phyloP scores from a whole-genome alignment of 2,797 vertebrate genomes.

The Xiphophorus birchmanni region DNA sequence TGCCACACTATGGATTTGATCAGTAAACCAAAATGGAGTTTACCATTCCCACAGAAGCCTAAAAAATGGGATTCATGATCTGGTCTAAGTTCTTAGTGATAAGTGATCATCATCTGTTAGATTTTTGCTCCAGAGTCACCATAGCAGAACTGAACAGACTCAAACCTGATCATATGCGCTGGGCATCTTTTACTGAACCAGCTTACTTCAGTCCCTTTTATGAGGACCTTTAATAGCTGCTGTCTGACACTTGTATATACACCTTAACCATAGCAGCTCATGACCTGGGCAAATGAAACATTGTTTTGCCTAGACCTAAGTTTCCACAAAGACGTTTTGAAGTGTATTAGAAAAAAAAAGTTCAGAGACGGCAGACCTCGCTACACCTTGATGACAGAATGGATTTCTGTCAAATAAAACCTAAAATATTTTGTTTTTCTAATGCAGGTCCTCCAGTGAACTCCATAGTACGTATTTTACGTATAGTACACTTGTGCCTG shows the following conservation, averaged over 20 bases:
- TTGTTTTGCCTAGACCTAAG: neutral
- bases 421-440: slow-evolving; percentile 29
- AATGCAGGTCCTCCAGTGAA: slow-evolving; percentile 37
- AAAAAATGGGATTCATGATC: neutral
- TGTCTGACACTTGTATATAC: neutral
- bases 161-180: neutral
- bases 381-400: slow-evolving; percentile 43
- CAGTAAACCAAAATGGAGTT: neutral
- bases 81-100: neutral
- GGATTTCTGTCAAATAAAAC: slow-evolving; percentile 43
- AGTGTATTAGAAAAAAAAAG: neutral
- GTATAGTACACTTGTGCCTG: slow-evolving; percentile 9
- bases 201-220: neutral
- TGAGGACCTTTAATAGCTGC: neutral
- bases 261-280: neutral
- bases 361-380: neutral
- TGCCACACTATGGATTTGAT: neutral
- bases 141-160: neutral
- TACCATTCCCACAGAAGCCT: neutral
- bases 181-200: neutral
- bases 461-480: slow-evolving; percentile 5
- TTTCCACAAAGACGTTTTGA: neutral
- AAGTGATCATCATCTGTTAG: neutral
- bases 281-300: neutral
- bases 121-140: neutral